Conservation (phyloP, 2,888 invertebrate species). For the Diloba caeruleocephala region DNA sequence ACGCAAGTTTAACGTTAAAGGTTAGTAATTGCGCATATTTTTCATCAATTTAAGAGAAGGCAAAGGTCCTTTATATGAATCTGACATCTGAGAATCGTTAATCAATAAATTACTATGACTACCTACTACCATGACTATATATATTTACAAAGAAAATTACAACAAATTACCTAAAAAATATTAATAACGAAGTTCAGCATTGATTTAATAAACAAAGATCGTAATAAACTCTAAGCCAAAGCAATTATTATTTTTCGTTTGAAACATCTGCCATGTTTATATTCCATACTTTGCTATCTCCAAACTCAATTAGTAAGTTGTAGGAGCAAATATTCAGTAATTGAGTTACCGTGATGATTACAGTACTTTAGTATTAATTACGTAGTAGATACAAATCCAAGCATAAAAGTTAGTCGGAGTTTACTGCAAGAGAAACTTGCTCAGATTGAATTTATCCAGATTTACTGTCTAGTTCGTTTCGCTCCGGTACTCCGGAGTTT, state of each 20-base stretch:
- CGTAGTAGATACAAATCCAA: constrained; percentile 60
- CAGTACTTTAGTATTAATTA: constrained; percentile 57
- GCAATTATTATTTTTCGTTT: background rate
- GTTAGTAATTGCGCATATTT: too few species aligned
- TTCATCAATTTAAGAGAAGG: too few species aligned
- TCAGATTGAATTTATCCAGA: constrained; percentile 79
- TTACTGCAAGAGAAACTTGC: constrained; percentile 64
- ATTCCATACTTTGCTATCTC: constrained; percentile 18
- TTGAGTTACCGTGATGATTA: constrained; percentile 46
- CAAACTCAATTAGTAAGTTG: constrained; percentile 37
- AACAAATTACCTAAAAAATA: too few species aligned
- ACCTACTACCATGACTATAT: too few species aligned
- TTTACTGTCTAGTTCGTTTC: constrained; percentile 74
- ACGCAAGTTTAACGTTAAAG: too few species aligned
- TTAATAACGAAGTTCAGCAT: too few species aligned
- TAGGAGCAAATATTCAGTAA: constrained; percentile 37
- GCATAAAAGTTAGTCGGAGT: constrained; percentile 63
- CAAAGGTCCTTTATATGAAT: too few species aligned
- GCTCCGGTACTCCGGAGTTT: constrained; percentile 67
- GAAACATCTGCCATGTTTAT: constrained; percentile 10
- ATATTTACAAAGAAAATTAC: too few species aligned
- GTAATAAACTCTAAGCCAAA: too few species aligned
- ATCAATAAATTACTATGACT: too few species aligned
- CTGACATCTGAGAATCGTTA: too few species aligned
- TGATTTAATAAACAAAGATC: too few species aligned